A percentile compares a stretch with the other conserved stretches of the same genome.
Conservation (phyloP, 2,113 vertebrate species). For the Dasyornis broadbenti region DNA sequence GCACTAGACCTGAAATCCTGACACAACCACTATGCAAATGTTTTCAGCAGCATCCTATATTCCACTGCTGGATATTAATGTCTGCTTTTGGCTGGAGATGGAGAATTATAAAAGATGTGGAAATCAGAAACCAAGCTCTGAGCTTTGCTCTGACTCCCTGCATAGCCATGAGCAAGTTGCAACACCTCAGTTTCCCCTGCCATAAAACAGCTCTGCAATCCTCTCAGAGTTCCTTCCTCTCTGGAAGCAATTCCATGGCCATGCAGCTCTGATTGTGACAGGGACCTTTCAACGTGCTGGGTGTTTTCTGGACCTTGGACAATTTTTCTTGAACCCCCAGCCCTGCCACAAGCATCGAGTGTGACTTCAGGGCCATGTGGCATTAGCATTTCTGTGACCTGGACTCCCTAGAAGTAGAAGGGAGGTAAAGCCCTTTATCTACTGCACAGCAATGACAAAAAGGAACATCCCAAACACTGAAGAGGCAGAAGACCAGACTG, state of each 20-base stretch:
- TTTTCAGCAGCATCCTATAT: neutral
- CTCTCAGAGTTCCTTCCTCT: neutral
- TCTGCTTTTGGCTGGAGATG: neutral
- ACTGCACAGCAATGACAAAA: neutral
- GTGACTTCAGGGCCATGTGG: neutral
- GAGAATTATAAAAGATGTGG: neutral
- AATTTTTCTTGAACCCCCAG: neutral
- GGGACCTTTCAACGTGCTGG: neutral
- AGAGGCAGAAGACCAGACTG: neutral
- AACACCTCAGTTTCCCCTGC: neutral
- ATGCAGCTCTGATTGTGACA: neutral
- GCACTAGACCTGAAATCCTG: neutral
- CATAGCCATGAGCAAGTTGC: neutral
- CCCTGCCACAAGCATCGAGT: neutral
- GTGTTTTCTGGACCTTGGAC: neutral
- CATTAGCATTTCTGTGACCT: neutral
- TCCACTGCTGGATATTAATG: neutral
- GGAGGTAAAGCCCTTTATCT: neutral
- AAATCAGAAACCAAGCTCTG: neutral
- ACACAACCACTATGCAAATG: neutral
- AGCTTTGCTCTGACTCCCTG: neutral
- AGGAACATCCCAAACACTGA: neutral
- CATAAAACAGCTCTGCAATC: neutral
- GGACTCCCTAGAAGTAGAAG: neutral
- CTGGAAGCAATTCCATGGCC: neutral